Evolutionary conservation across 2,888 invertebrate genomes (phyloP).

Genomic region (Mesoligia furuncula): DNA sequence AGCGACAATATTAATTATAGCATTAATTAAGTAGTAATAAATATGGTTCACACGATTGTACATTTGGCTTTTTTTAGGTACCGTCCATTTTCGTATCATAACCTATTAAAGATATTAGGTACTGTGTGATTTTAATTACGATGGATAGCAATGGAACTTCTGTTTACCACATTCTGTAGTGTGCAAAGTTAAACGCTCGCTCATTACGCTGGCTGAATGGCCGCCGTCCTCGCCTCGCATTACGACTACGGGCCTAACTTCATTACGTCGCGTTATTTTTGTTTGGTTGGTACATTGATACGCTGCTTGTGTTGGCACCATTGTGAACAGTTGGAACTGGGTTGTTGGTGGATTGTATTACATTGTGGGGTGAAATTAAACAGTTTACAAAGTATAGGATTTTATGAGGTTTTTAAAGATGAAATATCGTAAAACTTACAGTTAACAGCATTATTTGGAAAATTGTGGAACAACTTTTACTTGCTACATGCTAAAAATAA

Average conservation of each 20-base stretch:
- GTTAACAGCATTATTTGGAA: background rate
- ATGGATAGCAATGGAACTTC: constrained; percentile 19
- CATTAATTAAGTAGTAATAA: background rate
- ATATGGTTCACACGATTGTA: background rate
- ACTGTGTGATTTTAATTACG: background rate
- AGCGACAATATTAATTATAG: background rate
- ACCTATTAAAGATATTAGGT: background rate
- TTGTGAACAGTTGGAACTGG: constrained; percentile 29
- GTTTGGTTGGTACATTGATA: constrained; percentile 50
- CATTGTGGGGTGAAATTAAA: background rate
- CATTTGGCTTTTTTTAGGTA: background rate
- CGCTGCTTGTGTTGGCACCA: constrained; percentile 33
- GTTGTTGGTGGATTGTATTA: constrained; percentile 14
- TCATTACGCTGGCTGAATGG: constrained; percentile 60
- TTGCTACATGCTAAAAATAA: background rate
- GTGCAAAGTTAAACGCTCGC: constrained; percentile 44
- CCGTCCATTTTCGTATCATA: background rate
- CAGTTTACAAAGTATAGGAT: background rate
- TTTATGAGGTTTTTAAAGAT: background rate
- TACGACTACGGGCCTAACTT: constrained; percentile 59
- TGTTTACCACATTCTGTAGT: background rate
- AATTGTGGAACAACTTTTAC: background rate
- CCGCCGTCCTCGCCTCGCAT: constrained; percentile 49
- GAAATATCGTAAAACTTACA: background rate
- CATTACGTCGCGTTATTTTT: constrained; percentile 56